These are phyloP conservation scores for Eueremaeus valkanovi DNA, from an alignment of 2,888 invertebrate species.

Conservation along the genomic window DNA sequence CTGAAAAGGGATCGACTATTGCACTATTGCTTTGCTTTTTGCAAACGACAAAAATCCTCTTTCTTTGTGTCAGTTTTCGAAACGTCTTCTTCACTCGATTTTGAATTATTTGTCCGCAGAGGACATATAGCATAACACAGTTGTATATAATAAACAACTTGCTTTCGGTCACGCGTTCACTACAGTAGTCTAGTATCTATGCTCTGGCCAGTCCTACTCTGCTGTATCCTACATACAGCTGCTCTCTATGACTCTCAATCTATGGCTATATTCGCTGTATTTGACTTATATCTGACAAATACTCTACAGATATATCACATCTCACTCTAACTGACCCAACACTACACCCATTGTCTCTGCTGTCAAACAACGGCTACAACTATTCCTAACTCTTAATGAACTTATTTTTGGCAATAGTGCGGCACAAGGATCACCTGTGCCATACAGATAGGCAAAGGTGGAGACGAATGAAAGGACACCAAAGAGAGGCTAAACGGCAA, in stretches of 20 bases:
- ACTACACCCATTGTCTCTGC: not conserved
- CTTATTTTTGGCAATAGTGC: slow-evolving; percentile 8
- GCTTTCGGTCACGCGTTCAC: slow-evolving; percentile 2
- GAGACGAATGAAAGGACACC: not conserved
- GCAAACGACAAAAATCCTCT: too few relatives aligned
- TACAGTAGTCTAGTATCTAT: too few relatives aligned
- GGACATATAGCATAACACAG: not conserved
- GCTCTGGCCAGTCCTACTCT: not conserved
- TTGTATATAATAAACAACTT: slow-evolving; percentile 6
- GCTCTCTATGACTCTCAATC: not conserved
- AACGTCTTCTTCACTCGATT: slow-evolving; percentile 22
- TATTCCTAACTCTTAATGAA: slow-evolving; percentile 5
- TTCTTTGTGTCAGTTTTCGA: slow-evolving; percentile 17
- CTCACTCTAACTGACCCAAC: not conserved
- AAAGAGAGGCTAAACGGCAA: slow-evolving; percentile 13
- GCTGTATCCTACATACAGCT: not conserved
- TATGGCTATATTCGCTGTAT: not conserved
- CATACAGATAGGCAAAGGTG: not conserved
- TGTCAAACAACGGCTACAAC: not conserved
- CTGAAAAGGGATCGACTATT: slow-evolving; percentile 19
- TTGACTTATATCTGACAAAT: not conserved
- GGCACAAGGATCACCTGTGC: not conserved
- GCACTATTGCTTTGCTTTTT: not conserved
- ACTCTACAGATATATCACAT: not conserved
- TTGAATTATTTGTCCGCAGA: slow-evolving; percentile 20